These are phyloP conservation scores for Sigmodon hispidus DNA, from an alignment of 2,113 vertebrate genomes.

Conservation along the genomic window DNA sequence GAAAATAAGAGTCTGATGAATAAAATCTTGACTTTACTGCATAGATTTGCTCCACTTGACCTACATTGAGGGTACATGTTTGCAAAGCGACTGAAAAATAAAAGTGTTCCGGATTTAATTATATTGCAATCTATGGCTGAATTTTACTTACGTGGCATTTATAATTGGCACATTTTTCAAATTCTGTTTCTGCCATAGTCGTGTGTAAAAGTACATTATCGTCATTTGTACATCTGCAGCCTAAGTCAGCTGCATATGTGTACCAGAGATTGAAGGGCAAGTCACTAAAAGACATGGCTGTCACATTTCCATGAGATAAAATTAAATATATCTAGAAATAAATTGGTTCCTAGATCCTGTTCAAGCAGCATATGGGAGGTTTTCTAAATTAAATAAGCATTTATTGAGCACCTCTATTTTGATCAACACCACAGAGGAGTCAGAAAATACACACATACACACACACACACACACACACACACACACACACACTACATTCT, in stretches of 20 bases:
- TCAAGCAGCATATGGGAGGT: slow-evolving; percentile 43
- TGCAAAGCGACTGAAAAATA: slow-evolving; percentile 52
- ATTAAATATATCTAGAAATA: slow-evolving; percentile 57
- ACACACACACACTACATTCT: neutral
- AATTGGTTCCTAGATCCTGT: slow-evolving; percentile 61
- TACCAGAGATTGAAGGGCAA: neutral
- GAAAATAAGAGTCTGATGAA: slow-evolving; percentile 7
- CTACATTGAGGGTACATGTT: slow-evolving; percentile 28
- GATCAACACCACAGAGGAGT: neutral
- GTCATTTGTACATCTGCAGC: neutral
- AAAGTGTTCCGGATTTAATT: slow-evolving; percentile 44
- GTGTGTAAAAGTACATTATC: slow-evolving; percentile 35
- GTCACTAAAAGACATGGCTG: slow-evolving; percentile 36
- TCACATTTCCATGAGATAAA: slow-evolving; percentile 50
- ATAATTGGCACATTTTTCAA: slow-evolving; percentile 57
- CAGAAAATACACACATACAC: neutral
- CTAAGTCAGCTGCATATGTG: slow-evolving; percentile 15
- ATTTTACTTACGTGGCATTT: slow-evolving; percentile 54
- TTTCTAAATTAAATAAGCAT: slow-evolving; percentile 57
- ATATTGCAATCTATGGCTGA: slow-evolving; percentile 43
- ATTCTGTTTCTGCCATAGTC: slow-evolving; percentile 7
- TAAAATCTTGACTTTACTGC: neutral
- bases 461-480: too few species aligned
- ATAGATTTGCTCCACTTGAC: slow-evolving; percentile 38
- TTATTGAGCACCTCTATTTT: slow-evolving; percentile 3